Evolutionary conservation across 2,113 vertebrate species (phyloP).

Genomic region (Pampusana beccarii): DNA sequence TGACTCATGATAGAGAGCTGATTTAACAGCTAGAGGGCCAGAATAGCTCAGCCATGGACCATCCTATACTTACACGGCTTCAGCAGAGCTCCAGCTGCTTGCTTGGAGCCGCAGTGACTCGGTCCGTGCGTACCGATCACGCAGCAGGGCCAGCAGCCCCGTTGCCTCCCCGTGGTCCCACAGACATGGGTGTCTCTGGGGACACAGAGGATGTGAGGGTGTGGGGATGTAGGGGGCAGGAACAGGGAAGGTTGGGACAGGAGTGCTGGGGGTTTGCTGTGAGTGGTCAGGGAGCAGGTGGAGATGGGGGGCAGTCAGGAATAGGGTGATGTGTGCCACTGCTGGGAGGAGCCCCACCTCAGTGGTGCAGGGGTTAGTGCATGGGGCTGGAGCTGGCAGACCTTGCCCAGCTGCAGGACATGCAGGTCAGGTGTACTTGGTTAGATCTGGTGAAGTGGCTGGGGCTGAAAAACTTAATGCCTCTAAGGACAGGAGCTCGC

Average conservation of each 20-base stretch:
- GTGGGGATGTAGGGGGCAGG: neutral
- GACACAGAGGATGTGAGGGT: neutral
- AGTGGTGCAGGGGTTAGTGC: neutral
- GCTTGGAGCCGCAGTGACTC: neutral
- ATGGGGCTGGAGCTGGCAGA: neutral
- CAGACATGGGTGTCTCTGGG: rapidly evolving
- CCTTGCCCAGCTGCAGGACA: neutral
- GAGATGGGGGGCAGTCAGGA: neutral
- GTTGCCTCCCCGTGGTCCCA: rapidly evolving
- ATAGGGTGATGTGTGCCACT: neutral
- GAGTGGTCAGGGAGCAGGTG: neutral
- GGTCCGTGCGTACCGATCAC: neutral
- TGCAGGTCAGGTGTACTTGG: neutral
- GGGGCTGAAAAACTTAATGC: neutral
- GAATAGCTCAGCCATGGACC: neutral
- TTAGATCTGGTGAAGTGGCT: neutral
- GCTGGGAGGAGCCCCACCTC: neutral
- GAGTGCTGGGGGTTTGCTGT: neutral
- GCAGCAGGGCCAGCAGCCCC: neutral
- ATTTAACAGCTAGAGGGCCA: neutral
- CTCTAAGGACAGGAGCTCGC: neutral
- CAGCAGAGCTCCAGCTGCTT: neutral
- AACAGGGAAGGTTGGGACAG: neutral
- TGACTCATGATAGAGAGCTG: neutral
- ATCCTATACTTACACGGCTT: neutral